Conservation (phyloP, 2,113 vertebrate species). For the Emberiza fucata region DNA sequence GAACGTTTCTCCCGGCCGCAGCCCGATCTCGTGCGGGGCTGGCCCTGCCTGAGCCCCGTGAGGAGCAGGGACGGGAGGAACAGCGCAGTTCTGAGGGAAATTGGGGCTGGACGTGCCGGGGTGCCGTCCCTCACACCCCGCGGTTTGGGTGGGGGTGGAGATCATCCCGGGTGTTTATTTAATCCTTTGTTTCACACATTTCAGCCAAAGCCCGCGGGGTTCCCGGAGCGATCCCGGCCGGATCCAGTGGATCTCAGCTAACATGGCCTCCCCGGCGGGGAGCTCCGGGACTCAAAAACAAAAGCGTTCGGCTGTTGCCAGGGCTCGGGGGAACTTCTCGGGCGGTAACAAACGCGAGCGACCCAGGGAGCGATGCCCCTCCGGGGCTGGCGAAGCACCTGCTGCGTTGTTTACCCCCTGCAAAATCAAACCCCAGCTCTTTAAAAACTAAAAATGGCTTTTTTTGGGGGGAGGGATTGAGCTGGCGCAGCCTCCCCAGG, state of each 20-base stretch:
- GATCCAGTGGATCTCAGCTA: not conserved
- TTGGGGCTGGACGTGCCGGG: not conserved
- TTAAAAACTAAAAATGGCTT: not conserved
- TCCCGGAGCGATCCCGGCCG: not conserved
- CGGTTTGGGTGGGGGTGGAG: rapidly evolving
- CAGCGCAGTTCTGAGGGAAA: not conserved
- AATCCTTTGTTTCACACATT: not conserved
- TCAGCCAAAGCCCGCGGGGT: not conserved
- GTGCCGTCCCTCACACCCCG: not conserved
- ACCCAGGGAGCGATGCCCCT: not conserved
- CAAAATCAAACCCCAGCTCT: not conserved
- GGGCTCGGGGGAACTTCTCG: not conserved
- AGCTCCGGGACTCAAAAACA: not conserved
- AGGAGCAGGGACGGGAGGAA: not conserved
- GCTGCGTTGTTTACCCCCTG: not conserved
- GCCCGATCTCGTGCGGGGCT: not conserved
- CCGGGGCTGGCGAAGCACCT: not conserved
- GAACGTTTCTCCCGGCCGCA: not conserved
- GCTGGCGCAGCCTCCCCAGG: not conserved
- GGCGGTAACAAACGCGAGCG: not conserved
- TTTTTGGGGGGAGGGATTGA: not conserved
- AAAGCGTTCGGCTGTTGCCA: not conserved
- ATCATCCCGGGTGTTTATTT: not conserved
- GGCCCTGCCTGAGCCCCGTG: rapidly evolving
- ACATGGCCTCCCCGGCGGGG: not conserved